These are phyloP conservation scores for Chaetodon trifasciatus DNA, from an alignment of 2,797 vertebrate species.

Conservation along the genomic window DNA sequence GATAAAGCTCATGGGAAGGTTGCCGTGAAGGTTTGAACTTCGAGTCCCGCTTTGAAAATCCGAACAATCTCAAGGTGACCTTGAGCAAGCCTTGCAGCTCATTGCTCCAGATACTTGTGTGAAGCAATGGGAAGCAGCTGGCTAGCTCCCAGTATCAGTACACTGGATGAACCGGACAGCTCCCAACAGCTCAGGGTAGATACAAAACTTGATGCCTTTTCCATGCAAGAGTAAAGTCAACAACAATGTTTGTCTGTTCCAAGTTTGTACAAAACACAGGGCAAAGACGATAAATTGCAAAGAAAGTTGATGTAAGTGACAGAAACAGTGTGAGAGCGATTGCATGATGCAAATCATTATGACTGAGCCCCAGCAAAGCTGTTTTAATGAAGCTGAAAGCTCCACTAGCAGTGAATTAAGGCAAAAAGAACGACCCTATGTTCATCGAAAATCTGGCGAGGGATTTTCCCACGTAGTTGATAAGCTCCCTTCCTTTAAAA, in stretches of 20 bases:
- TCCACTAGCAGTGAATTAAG: slow-evolving; percentile 45
- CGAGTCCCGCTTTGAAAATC: neutral
- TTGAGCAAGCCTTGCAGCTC: slow-evolving; percentile 17
- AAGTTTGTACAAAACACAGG: slow-evolving; percentile 4
- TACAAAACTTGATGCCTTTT: neutral
- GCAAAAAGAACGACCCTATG: neutral
- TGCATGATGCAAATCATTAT: slow-evolving; percentile 35
- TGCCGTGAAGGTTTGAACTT: neutral
- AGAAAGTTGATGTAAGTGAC: neutral
- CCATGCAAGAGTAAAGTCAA: slow-evolving; percentile 1
- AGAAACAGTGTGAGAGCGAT: neutral
- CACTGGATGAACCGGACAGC: slow-evolving; percentile 1
- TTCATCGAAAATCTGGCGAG: slow-evolving; percentile 58
- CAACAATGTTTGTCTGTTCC: neutral
- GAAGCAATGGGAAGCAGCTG: neutral
- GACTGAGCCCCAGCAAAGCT: slow-evolving; percentile 26
- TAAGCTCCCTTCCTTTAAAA: slow-evolving; percentile 62
- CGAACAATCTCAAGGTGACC: slow-evolving; percentile 1
- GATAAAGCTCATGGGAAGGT: slow-evolving; percentile 7
- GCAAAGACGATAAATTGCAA: neutral
- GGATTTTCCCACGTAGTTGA: slow-evolving; percentile 50
- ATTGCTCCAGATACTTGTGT: slow-evolving; percentile 13
- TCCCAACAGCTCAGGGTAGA: neutral
- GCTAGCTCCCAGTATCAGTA: neutral
- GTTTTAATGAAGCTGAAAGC: slow-evolving; percentile 57